Evolutionary conservation across 2,888 invertebrate species (phyloP).

Genomic region (Leptopterna dolabrata): DNA sequence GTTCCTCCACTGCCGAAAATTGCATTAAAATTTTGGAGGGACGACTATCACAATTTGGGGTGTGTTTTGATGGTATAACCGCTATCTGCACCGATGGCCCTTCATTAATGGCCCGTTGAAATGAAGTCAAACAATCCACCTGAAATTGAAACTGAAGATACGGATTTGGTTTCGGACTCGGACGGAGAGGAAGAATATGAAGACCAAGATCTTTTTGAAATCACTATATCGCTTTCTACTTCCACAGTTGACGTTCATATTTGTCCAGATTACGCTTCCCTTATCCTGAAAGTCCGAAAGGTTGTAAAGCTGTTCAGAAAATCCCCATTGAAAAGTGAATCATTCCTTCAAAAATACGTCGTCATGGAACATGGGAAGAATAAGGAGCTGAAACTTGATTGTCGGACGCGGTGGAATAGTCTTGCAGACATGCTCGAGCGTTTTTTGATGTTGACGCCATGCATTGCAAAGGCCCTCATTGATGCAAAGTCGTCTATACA

Average conservation of each 20-base stretch:
- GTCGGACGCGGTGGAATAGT: constrained; percentile 62
- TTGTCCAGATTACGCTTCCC: not conserved
- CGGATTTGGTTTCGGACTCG: not conserved
- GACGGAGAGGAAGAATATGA: constrained; percentile 23
- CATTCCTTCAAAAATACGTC: no score
- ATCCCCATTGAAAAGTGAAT: constrained; percentile 58
- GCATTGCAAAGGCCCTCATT: constrained; percentile 60
- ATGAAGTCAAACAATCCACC: not conserved
- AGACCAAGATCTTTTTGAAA: constrained; percentile 33
- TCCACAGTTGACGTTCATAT: not conserved
- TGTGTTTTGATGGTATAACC: constrained; percentile 63
- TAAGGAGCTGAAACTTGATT: constrained; percentile 59
- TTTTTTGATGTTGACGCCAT: constrained; percentile 15
- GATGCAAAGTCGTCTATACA: constrained; percentile 54
- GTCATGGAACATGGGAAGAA: constrained; percentile 55
- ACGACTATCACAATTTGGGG: constrained; percentile 60
- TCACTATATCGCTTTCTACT: constrained; percentile 1
- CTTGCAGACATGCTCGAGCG: not conserved
- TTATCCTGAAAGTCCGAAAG: constrained; percentile 53
- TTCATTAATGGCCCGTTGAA: no score
- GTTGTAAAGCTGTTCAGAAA: constrained; percentile 55
- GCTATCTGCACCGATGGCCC: constrained; percentile 64
- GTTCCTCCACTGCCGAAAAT: constrained; percentile 62
- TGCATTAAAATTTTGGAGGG: constrained; percentile 60
- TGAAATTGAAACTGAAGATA: not conserved